Base-by-base conservation (phyloP, 2,888 invertebrate genomes). In the Hybos culiciformis region DNA sequence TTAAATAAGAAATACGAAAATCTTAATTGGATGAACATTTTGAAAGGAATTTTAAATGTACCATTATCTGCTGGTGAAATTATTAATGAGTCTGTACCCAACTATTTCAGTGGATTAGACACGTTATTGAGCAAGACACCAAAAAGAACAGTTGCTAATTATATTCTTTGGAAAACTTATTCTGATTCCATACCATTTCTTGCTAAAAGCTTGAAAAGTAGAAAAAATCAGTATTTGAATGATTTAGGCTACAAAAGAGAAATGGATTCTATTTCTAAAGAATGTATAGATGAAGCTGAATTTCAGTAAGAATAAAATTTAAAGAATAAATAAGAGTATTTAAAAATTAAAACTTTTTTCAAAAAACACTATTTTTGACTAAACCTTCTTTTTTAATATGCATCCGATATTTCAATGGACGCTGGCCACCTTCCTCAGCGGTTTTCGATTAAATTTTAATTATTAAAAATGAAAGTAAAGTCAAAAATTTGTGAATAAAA, bases 261-360 rank as follows among this genome's bases (percentile, higher is more conserved):
- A 29, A 83, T 84, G 58, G 76, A 84, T 40, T 70, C 86, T n/a
- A n/a, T n/a, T 11, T 88, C 87, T 87, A 86, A 85, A 67, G 85
- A 86, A 61, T 87, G 87, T 58, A 76, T 82, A 23, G 82, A 82
- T 52, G n/a, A n/a, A n/a, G n/a, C n/a, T n/a, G n/a, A n/a, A n/a
- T n/a, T n/a, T n/a, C n/a, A n/a, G n/a, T n/a, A n/a, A n/a, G n/a
- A n/a, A n/a, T n/a, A n/a, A n/a, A n/a, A n/a, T n/a, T n/a, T n/a
- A n/a, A n/a, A n/a, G n/a, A n/a, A n/a, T n/a, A n/a, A n/a, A n/a
- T n/a, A n/a, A n/a, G n/a, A n/a, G n/a, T n/a, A n/a, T n/a, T n/a
- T n/a, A n/a, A n/a, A n/a, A n/a, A n/a, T n/a, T n/a, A n/a, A n/a
- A n/a, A n/a, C n/a, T n/a, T n/a, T n/a, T n/a, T n/a, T n/a, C n/a